Conservation (phyloP, 2,113 vertebrate species). For the Oceanites oceanicus region DNA sequence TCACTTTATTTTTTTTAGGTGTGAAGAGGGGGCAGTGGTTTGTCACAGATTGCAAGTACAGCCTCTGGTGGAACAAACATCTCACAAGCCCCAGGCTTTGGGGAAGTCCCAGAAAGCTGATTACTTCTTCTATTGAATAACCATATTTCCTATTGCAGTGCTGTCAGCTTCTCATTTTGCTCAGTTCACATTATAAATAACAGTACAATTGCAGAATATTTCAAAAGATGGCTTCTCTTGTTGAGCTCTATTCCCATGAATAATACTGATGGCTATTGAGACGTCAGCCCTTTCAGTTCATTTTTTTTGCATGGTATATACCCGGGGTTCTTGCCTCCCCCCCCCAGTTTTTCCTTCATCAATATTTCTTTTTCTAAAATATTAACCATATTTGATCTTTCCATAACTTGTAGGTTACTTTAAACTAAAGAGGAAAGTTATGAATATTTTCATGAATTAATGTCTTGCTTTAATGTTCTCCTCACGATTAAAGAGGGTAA, state of each 20-base stretch:
- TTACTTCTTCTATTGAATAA: background rate
- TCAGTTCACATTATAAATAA: background rate
- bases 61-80: background rate
- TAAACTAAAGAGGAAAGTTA: background rate
- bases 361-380: background rate
- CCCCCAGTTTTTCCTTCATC: background rate
- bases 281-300: background rate
- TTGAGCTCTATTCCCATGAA: background rate
- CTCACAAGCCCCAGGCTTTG: background rate
- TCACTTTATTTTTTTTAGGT: background rate
- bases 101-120: background rate
- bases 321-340: background rate
- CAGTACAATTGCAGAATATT: background rate
- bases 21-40: background rate
- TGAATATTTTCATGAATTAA: background rate
- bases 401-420: background rate
- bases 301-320: background rate
- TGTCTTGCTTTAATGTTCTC: background rate
- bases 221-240: background rate
- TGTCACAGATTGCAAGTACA: background rate
- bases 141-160: background rate
- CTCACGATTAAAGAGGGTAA: background rate
- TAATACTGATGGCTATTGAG: background rate
- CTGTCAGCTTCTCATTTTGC: background rate
- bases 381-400: background rate